A percentile compares a stretch with the other conserved stretches of the same genome.
Conservation (phyloP, 2,113 vertebrate species). For the Anoplopoma fimbria region DNA sequence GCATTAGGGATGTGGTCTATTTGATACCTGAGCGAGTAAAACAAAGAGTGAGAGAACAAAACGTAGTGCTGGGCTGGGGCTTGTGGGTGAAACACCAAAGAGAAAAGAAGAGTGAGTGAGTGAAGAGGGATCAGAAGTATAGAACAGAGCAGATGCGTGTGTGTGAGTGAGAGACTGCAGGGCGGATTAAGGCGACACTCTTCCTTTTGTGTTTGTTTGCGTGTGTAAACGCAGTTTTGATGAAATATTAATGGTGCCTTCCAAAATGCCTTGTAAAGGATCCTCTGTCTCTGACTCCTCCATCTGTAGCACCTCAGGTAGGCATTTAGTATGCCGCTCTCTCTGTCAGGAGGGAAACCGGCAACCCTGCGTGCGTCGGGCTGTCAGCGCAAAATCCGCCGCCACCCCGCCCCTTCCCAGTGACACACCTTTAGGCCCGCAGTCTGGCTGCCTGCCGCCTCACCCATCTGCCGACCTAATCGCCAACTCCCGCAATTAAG, state of each 20-base stretch:
- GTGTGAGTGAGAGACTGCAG: constrained; percentile 71
- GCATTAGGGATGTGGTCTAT: constrained; percentile 10
- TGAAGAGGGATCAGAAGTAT: constrained; percentile 65
- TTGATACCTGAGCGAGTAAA: constrained; percentile 19
- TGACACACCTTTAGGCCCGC: constrained; percentile 76
- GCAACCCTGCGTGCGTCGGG: constrained; percentile 72
- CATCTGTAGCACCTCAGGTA: constrained; percentile 83
- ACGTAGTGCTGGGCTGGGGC: constrained; percentile 11
- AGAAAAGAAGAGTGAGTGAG: constrained; percentile 53
- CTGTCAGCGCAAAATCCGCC: constrained; percentile 75
- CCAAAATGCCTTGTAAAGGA: constrained; percentile 82
- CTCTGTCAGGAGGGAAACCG: constrained; percentile 74
- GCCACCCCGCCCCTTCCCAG: constrained; percentile 39
- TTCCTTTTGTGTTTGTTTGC: constrained; percentile 82
- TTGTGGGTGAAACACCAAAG: constrained; percentile 55
- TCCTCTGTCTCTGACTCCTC: constrained; percentile 82
- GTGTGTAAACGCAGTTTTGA: constrained; percentile 82
- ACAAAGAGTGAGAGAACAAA: constrained; percentile 53
- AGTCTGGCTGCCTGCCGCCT: constrained; percentile 55
- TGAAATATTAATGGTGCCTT: constrained; percentile 83
- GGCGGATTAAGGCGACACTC: constrained; percentile 74
- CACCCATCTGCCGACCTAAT: constrained; percentile 25
- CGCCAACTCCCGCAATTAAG: constrained; percentile 36
- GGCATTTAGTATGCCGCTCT: constrained; percentile 79
- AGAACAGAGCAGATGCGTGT: constrained; percentile 58